phyloP scores from a whole-genome alignment of 2,113 vertebrate genomes.

The Petrocephalus zakoni region DNA sequence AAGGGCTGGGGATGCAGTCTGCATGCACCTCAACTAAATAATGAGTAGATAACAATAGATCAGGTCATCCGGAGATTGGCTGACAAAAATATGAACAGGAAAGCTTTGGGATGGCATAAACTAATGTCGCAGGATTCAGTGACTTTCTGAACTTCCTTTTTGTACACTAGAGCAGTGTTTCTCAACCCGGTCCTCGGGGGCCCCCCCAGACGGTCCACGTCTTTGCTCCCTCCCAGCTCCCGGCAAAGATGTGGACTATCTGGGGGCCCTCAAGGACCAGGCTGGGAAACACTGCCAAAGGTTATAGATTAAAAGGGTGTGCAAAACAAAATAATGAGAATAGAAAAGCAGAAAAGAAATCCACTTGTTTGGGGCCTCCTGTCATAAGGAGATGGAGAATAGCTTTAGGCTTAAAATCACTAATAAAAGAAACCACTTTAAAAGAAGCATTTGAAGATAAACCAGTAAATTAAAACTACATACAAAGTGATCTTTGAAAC shows the following conservation, averaged over 20 bases:
- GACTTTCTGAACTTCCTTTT: background rate
- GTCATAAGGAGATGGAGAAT: constrained; percentile 20
- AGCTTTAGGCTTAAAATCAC: constrained; percentile 12
- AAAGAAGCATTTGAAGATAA: constrained; percentile 25
- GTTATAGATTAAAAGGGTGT: background rate
- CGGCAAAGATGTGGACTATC: background rate
- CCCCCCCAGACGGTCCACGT: background rate
- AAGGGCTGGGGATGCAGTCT: constrained; percentile 12
- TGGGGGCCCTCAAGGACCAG: background rate
- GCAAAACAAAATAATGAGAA: background rate
- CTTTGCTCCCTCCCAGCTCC: background rate
- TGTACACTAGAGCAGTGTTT: background rate
- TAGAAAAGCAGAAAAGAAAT: background rate
- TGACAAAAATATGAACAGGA: constrained; percentile 7
- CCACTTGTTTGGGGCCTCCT: background rate
- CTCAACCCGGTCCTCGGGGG: background rate
- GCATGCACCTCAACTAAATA: constrained; percentile 10
- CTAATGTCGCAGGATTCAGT: background rate
- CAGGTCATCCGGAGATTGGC: background rate
- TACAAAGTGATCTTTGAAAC: constrained; percentile 22
- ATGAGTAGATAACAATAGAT: background rate
- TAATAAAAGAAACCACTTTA: constrained; percentile 32
- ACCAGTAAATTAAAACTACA: constrained; percentile 20
- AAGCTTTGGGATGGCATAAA: background rate
- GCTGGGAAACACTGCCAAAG: background rate